Conservation (phyloP, 2,113 vertebrate genomes). For the Cyanistes caeruleus region DNA sequence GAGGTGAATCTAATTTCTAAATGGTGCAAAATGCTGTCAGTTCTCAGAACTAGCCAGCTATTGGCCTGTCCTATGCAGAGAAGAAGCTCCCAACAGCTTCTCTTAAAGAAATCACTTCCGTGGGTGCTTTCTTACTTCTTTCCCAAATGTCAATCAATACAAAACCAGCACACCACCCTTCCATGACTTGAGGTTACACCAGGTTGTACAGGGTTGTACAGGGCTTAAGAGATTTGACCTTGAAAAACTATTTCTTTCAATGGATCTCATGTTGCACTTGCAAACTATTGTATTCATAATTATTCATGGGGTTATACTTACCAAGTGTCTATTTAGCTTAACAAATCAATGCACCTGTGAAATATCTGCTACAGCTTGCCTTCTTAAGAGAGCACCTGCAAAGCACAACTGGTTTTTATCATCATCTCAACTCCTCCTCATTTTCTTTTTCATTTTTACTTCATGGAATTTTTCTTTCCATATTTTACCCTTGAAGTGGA, state of each 20-base stretch:
- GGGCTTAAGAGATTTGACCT: neutral
- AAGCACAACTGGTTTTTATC: neutral
- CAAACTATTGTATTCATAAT: neutral
- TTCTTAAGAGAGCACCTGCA: neutral
- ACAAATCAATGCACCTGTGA: neutral
- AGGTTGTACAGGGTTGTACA: neutral
- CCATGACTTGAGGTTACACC: neutral
- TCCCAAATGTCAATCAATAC: no score
- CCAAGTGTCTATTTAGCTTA: neutral
- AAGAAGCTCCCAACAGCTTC: no score
- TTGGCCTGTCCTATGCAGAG: no score
- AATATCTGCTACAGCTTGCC: neutral
- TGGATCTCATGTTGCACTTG: neutral
- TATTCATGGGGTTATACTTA: neutral
- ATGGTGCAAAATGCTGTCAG: no score
- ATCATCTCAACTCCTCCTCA: neutral
- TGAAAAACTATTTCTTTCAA: neutral
- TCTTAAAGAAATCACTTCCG: no score
- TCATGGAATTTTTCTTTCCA: neutral
- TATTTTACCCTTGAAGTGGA: neutral
- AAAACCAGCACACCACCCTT: neutral
- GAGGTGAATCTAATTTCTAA: no score
- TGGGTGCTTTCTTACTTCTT: no score
- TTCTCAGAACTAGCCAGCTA: no score
- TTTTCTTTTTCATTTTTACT: neutral